Conservation (phyloP, 2,888 invertebrate species). For the Meganola albula region DNA sequence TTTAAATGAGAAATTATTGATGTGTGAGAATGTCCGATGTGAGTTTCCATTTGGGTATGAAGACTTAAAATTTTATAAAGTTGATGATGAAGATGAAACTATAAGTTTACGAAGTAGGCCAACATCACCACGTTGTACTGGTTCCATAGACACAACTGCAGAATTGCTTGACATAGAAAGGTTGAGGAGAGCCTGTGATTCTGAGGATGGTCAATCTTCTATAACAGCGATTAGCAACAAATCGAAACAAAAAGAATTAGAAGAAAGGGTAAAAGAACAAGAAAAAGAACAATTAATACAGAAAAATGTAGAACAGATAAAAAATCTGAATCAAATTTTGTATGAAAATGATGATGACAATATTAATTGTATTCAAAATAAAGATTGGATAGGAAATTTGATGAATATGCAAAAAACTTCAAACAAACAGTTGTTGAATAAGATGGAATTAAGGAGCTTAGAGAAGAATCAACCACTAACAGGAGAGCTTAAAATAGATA, state of each 20-base stretch:
- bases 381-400: slow-evolving; percentile 48
- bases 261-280: slow-evolving; percentile 11
- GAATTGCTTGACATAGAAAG: slow-evolving; percentile 43
- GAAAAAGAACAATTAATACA: slow-evolving; percentile 24
- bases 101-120: slow-evolving; percentile 17
- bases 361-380: slow-evolving; percentile 34
- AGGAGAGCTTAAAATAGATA: slow-evolving; percentile 46
- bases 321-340: slow-evolving; percentile 33
- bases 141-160: slow-evolving; percentile 32
- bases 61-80: slow-evolving; percentile 38
- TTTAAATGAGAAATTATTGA: slow-evolving; percentile 45
- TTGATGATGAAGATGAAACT: slow-evolving; percentile 26
- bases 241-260: slow-evolving; percentile 7
- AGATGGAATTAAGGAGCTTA: slow-evolving; percentile 38
- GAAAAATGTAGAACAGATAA: slow-evolving; percentile 37
- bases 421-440: slow-evolving; percentile 36
- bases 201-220: slow-evolving; percentile 28
- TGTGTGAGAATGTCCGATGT: slow-evolving; percentile 55
- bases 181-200: slow-evolving; percentile 30
- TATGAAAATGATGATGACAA: slow-evolving; percentile 15
- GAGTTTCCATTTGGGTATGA: slow-evolving; percentile 54
- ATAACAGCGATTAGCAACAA: slow-evolving; percentile 8
- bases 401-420: slow-evolving; percentile 37
- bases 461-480: slow-evolving; percentile 26
- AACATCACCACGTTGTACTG: slow-evolving; percentile 16